These are phyloP conservation scores for Steatocranus sp. DNA, from an alignment of 2,797 vertebrate genomes.

Conservation along the genomic window DNA sequence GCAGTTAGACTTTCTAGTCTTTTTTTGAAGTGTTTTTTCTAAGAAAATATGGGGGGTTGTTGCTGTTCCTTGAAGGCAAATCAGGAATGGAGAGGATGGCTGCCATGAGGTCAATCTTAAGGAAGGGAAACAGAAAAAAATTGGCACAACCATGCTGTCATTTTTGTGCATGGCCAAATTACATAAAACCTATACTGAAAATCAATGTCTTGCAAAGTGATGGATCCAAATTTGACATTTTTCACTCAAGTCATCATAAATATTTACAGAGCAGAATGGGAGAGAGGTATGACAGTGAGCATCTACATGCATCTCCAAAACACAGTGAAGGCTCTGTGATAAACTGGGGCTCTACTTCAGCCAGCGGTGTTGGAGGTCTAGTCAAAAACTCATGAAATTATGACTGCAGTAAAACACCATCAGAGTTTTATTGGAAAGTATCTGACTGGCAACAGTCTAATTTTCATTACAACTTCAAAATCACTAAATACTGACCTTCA, in stretches of 20 bases:
- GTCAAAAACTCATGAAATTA: neutral
- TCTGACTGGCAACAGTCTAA: neutral
- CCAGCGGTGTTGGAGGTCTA: neutral
- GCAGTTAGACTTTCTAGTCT: neutral
- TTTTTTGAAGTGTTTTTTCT: neutral
- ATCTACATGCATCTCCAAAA: neutral
- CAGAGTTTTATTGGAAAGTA: neutral
- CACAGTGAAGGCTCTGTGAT: neutral
- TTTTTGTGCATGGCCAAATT: neutral
- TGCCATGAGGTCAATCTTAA: neutral
- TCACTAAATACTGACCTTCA: neutral
- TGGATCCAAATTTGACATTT: neutral
- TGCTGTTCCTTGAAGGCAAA: neutral
- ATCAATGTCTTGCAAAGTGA: neutral
- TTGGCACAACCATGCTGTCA: neutral
- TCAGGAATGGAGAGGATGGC: neutral
- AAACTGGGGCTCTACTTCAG: neutral
- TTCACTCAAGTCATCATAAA: neutral
- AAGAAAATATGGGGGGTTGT: neutral
- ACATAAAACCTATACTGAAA: neutral
- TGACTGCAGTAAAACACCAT: neutral
- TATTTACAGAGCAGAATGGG: neutral
- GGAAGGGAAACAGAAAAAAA: neutral
- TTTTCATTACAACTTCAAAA: neutral
- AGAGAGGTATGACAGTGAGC: neutral